Evolutionary conservation across 2,797 vertebrate species (phyloP).

Genomic region (Buphagus erythrorhynchus): DNA sequence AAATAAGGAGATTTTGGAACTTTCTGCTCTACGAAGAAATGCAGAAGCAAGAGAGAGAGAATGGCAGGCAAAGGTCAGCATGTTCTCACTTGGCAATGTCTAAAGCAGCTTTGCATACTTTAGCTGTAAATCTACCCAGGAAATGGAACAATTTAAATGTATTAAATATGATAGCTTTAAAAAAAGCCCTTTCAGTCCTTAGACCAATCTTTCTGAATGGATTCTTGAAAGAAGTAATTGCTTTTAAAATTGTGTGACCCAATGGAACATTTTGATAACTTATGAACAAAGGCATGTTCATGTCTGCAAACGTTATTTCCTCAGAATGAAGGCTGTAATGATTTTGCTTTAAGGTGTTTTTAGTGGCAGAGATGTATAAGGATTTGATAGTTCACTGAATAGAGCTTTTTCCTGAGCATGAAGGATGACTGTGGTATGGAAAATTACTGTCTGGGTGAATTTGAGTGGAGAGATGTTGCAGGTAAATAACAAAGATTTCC

Average conservation of each 20-base stretch:
- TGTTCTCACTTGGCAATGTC: not conserved
- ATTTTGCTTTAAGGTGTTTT: not conserved
- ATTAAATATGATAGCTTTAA: not conserved
- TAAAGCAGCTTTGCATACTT: not conserved
- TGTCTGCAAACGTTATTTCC: not conserved
- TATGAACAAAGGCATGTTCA: not conserved
- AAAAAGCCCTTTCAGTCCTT: not conserved
- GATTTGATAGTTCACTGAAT: not conserved
- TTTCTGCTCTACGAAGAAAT: constrained; percentile 90
- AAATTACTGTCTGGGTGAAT: not conserved
- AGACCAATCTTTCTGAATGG: not conserved
- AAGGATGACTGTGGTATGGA: accelerated
- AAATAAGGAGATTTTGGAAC: constrained; percentile 98
- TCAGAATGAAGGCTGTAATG: not conserved
- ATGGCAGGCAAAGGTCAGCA: constrained; percentile 89
- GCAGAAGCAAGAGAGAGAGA: constrained; percentile 89
- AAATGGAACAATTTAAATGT: not conserved
- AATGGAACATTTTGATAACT: not conserved
- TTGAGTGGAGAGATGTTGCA: not conserved
- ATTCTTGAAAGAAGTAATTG: not conserved
- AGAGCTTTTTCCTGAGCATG: not conserved
- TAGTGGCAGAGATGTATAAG: not conserved
- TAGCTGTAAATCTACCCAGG: not conserved
- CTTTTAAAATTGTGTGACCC: not conserved
- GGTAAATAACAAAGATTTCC: not conserved